Evolutionary conservation across 2,113 vertebrate species (phyloP).

Genomic region (Himantopus leucocephalus): DNA sequence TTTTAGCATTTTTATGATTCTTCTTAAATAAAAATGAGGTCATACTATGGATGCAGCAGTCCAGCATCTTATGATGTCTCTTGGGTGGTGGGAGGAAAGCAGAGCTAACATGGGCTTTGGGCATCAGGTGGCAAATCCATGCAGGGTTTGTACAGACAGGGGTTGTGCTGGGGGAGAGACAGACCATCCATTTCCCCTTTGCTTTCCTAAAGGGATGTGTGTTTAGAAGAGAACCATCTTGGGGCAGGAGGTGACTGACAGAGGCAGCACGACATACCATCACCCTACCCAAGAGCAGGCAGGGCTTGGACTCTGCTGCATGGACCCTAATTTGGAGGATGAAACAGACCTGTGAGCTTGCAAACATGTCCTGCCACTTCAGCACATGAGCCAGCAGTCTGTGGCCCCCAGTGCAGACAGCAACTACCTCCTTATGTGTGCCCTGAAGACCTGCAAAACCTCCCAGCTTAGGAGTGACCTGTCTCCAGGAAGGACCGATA

Average conservation of each 20-base stretch:
- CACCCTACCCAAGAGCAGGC: neutral
- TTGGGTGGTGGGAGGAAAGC: neutral
- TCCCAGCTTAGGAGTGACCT: neutral
- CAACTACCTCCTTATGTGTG: fast-evolving
- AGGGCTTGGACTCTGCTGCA: neutral
- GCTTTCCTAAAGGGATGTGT: neutral
- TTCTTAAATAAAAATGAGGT: neutral
- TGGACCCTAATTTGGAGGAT: neutral
- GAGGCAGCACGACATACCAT: neutral
- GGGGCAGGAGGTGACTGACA: neutral
- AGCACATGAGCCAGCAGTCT: neutral
- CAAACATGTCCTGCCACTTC: neutral
- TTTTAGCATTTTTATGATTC: neutral
- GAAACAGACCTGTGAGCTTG: neutral
- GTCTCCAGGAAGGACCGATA: conserved; percentile 3
- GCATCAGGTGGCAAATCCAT: neutral
- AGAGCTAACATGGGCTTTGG: neutral
- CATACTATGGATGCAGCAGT: neutral
- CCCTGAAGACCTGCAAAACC: neutral
- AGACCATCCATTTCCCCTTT: neutral
- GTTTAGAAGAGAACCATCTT: neutral
- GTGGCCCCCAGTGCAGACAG: neutral
- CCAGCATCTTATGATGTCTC: neutral
- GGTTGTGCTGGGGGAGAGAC: neutral
- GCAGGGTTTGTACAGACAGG: neutral